Evolutionary conservation across 2,888 invertebrate species (phyloP).

Genomic region (Toxonevra muliebris): DNA sequence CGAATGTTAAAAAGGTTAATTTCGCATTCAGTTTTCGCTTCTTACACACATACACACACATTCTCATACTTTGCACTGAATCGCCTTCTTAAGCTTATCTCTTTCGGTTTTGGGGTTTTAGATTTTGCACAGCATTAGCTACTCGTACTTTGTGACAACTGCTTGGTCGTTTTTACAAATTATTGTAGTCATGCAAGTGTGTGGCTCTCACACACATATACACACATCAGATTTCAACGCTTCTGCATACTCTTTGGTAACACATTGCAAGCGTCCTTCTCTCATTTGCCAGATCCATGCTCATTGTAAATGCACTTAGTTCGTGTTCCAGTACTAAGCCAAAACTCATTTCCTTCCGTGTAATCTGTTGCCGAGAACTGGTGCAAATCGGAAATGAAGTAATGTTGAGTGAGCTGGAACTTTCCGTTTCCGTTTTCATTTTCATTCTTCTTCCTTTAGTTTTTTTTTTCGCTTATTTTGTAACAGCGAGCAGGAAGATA

Average conservation of each 20-base stretch:
- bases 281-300: not conserved
- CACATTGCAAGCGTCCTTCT: too few species aligned
- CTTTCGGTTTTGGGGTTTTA: conserved; percentile 38
- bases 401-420: conserved; percentile 35
- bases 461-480: not conserved
- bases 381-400: conserved; percentile 50
- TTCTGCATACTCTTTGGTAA: too few species aligned
- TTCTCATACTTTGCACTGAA: not conserved
- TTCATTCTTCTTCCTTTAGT: not conserved
- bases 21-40: conserved; percentile 14
- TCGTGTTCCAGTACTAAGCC: conserved; percentile 55
- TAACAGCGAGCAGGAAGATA: conserved; percentile 43
- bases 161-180: not conserved
- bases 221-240: too few species aligned
- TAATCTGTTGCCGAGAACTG: conserved; percentile 44
- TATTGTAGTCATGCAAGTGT: not conserved
- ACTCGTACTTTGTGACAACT: not conserved
- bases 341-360: conserved; percentile 58
- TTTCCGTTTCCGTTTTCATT: conserved; percentile 35
- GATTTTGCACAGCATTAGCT: conserved; percentile 24
- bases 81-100: conserved; percentile 37
- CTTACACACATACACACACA: not conserved
- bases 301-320: conserved; percentile 43
- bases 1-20: conserved; percentile 23
- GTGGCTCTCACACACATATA: not conserved